Evolutionary conservation across 2,113 vertebrate species (phyloP), one percentile per base, ranked within the genome.

Genomic region (Strigops habroptila): DNA sequence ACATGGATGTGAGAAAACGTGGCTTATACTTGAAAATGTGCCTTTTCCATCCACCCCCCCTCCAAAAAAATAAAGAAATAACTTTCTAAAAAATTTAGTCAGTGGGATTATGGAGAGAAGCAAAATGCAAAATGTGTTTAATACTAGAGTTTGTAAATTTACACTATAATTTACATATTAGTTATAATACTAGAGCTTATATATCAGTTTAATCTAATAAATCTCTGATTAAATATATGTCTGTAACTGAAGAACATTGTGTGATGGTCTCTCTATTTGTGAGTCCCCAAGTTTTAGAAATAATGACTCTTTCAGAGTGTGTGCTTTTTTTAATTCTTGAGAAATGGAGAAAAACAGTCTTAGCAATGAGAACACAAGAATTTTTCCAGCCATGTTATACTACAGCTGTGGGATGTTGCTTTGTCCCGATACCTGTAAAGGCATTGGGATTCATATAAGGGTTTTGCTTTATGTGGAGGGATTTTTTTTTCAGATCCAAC

Each of bases 41-140:
- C 25, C 0, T 1, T 43, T 59, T 27, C 6, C 18, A 3, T 2
- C 10, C 9, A 1, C 9, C 9, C 8, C 9, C 2, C 5, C 6
- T 24, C 2, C 2, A 19, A 48, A 65, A 60, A 11, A 44, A 48
- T 41, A 16, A 24, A 73, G 3, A 52, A 82, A 23, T 9, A 85
- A 51, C 15, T 62, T 14, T 12, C 41, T 25, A 79, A 64, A 71
- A 78, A 86, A 19, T 11, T 10, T 43, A 41, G 44, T 64, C 24
- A 44, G 27, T 60, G 16, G 7, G 13, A 75, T 84, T 75, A 65
- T 28, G 12, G 44, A 67, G 74, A 78, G 24, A 74, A 87, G 17
- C 5, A 67, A 89, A 86, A n/a, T 35, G 4, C 9, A 77, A 76
- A 78, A 70, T 41, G 2, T 82, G 4, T 60, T 80, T 92, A 46